Conservation (phyloP, 2,888 invertebrate genomes). For the Parelbella ahira region DNA sequence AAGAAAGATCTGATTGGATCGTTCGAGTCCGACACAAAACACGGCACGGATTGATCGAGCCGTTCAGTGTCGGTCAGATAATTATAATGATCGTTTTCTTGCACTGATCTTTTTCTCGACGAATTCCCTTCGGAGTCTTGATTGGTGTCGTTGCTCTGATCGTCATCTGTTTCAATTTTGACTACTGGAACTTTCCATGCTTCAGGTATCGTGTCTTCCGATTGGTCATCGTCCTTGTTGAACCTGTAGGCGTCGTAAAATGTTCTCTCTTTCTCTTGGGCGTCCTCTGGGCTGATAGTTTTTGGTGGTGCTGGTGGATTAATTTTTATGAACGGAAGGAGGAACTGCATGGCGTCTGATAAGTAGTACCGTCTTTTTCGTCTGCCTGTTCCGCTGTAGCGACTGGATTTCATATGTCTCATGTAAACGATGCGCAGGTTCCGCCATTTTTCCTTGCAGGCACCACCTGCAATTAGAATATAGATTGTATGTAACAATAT, state of each 20-base stretch:
- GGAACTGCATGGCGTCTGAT: constrained; percentile 18
- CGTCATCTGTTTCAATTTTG: constrained; percentile 7
- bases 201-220: constrained; percentile 1
- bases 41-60: not conserved
- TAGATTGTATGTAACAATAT: too few species aligned
- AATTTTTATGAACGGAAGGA: constrained; percentile 14
- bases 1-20: constrained; percentile 28
- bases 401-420: constrained; percentile 31
- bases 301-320: constrained; percentile 1
- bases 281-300: not conserved
- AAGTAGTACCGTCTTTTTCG: constrained; percentile 36
- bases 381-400: constrained; percentile 19
- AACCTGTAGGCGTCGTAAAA: constrained; percentile 9
- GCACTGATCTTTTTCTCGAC: constrained; percentile 1
- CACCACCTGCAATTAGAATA: constrained; percentile 26
- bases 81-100: constrained; percentile 5
- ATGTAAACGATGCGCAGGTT: constrained; percentile 36
- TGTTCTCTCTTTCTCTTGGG: constrained; percentile 2
- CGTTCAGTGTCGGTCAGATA: not conserved
- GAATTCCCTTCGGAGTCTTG: constrained; percentile 10
- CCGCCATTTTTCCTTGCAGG: constrained; percentile 37
- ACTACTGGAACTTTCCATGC: constrained; percentile 6
- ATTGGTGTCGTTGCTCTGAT: constrained; percentile 6
- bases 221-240: constrained; percentile 1
- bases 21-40: not conserved